Base-by-base conservation (phyloP, 2,888 invertebrate species). In the Dexiosoma caninum region DNA sequence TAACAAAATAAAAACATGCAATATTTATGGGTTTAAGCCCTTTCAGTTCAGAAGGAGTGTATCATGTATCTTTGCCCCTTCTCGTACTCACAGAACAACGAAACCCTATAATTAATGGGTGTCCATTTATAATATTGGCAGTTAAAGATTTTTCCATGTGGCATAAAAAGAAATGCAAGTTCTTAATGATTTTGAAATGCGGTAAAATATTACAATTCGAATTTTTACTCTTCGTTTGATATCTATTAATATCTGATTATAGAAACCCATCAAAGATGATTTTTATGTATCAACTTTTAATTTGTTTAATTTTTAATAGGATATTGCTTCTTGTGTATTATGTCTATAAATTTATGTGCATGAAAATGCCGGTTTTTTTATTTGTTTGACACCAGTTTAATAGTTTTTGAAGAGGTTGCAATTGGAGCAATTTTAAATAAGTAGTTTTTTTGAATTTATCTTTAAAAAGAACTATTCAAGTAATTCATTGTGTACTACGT, bases 101-200 rank as follows among this genome's bases (percentile, higher is more conserved):
- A 40, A 66, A 74, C 70, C 66, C 78, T 84, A 84, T 88, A 87
- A 88, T 88, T 88, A 88, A 88, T 88, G 87, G 85, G 82, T 83
- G 85, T 83, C 86, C 86, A 88, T 88, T 88, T 87, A 86, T 88
- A 85, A 88, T 86, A 88, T 87, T 88, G 87, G 86, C 88, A 87
- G 87, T 85, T 87, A 84, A 64, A 42, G 76, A 75, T 77, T 79
- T 82, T 69, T 67, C 49, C 30, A 69, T 60, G 76, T 83, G 75
- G 83, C 78, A 42, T 1, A 55, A 21, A 74, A 40, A 60, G 37
- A 59, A 60, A 66, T 69, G 21, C 59, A 70, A 40, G 32, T 57
- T 67, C 55, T 42, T 30, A 60, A 64, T 19, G 49, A 57, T 64
- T 67, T 60, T 42, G 32, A 49, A 14, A 37, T 64, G 42, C 55